Evolutionary conservation across 2,797 vertebrate species (phyloP), one percentile per base, ranked within the genome.

Genomic region (Dipus sagitta): DNA sequence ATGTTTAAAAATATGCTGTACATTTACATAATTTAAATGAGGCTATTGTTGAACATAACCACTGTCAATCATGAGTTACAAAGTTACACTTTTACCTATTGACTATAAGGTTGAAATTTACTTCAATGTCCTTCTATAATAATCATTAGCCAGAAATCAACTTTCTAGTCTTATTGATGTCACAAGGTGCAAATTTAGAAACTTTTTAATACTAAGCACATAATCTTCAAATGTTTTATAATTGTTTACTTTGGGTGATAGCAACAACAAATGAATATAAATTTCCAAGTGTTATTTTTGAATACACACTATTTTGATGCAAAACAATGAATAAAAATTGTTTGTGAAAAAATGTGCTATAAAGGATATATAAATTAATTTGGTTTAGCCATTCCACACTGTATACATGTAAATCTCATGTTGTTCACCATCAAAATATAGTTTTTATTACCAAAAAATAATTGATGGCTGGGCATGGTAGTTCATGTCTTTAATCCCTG

Each of bases 271-370:
- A 3, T 79, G 62, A 94, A 20, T 78, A 78, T 92, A 76, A 79
- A 88, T 87, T 70, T 14, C 65, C 81, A 91, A 93, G 67, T 91
- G 30, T 72, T 95, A 86, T 38, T 95, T 94, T 92, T 26, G 82
- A 92, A 62, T 94, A 93, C 91, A 62, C 18, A 81, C 52, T 86
- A 89, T 32, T 93, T 91, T 91, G 21, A 90, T 71, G 47, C 72
- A 88, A 93, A 92, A 42, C 86, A 81, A 52, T 75, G 65, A 90
- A 93, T 86, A 89, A 95, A 95, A 68, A n/a, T 32, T 76, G 76
- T 64, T 23, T 47, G 8, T n/a, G 81, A 42, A 38, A 38, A 38
- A 38, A 38, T 38, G 38, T 38, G 38, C 38, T 38, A 38, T 11
- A 62, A 71, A 34, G 8, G 54, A 52, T 72, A 18, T 34, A 20